Evolutionary conservation across 2,888 invertebrate genomes (phyloP), one percentile per base, ranked within the genome.

Genomic region (Tetranychus piercei): DNA sequence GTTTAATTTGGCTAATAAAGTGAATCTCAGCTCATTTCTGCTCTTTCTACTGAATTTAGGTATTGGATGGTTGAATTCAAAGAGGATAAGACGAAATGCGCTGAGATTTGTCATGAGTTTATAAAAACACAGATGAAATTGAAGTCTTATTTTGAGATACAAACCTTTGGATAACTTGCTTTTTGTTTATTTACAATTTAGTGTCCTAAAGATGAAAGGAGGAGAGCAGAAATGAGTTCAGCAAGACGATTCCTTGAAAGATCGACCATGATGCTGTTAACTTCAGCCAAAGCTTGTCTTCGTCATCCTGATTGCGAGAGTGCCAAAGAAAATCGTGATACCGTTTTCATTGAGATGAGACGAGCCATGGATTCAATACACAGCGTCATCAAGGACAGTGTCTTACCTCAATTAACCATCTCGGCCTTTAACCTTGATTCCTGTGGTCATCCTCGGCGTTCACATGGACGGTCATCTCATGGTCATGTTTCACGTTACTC

Each of bases 331-430:
- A 97, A 95, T 83, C 87, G 97, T 9, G 96, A 97, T 83, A 95
- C 95, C 0, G 95, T 99, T 20, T 75, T 75, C 74, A 73, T 76
- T 22, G 94, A 95, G 84, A 97, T 97, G 91, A 86, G 95, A 77
- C 87, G 94, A 78, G 94, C 97, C 43, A 91, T 97, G 89, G 95
- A 97, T 84, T 87, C 96, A 78, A 93, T 99, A 79, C 95, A 96
- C 84, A 93, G 92, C 83, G 94, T 97, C 76, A 93, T 96, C 72
- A 92, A 94, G 80, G 96, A 97, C 83, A 95, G 95, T n/a, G 89
- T 94, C 69, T 73, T 77, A 45, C 73, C 77, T 34, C 76, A 77
- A 72, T 73, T 74, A 45, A 69, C 76, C n/a, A 76, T 77, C 20
- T 72, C 75, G 67, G 75, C 77, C 20, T 75, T 74, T 72, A 43